Evolutionary conservation across 2,888 invertebrate species (phyloP), one percentile per base, ranked within the genome.

Genomic region (Drosophila mimetica): DNA sequence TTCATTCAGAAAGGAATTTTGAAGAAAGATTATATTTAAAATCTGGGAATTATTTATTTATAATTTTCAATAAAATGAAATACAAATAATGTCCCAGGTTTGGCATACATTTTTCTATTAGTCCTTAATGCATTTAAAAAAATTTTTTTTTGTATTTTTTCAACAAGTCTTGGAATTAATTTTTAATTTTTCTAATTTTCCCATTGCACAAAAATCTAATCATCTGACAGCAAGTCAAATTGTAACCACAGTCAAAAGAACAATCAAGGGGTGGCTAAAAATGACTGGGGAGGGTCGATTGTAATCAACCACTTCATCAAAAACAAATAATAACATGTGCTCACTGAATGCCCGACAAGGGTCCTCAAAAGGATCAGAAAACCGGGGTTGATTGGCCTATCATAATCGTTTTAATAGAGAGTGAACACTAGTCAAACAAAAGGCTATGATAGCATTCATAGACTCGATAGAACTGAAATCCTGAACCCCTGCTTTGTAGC

Each of bases 291-390:
- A 73, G 78, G 76, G 64, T 16, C 61, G 36, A 20, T 42, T 34
- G 42, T 39, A 36, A 42, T 52, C 64, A 76, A 61, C 63, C 76
- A 66, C 87, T 83, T 69, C 71, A 71, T 77, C 59, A 66, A 44
- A 51, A 71, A 37, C 67, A 81, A 81, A 76, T 85, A 74, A 84
- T 67, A 80, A 64, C 84, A 86, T 86, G 75, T 83, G 84, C 66
- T 54, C 64, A 37, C 20, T 48, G 18, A 54, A 42, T 37, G 41
- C 34, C n/a, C 34, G 39, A 70, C 50, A 70, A 77, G 72, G 44
- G 41, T 16, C 14, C 32, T 41, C 30, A 57, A 57, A 65, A 20
- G 14, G 50, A 18, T 42, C 32, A 25, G 14, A n/a, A 57, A 32
- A 47, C 47, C 63, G 76, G 84, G 60, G 76, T 78, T 78, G 82